Percentiles rank a stretch among this genome's conserved stretches.
phyloP scores from a whole-genome alignment of 2,888 invertebrate genomes.

The Lasiommata megera region DNA sequence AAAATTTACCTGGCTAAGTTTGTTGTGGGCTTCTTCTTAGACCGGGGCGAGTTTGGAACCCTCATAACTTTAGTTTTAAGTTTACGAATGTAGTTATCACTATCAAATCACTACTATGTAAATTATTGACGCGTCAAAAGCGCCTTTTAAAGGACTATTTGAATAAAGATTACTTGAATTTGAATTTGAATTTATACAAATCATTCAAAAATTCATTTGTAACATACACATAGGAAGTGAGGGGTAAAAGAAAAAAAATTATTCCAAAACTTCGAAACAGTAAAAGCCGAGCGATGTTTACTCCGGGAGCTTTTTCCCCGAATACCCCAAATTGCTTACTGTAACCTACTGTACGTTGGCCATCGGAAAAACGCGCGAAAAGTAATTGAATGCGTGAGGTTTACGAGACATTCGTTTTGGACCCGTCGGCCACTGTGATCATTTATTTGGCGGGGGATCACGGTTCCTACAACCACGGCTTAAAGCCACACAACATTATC shows the following conservation, averaged over 20 bases:
- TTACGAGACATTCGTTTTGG: slow-evolving; percentile 46
- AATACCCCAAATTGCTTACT: slow-evolving; percentile 36
- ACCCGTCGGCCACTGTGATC: slow-evolving; percentile 38
- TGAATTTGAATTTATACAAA: neutral
- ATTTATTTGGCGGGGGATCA: slow-evolving; percentile 38
- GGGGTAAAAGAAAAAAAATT: neutral
- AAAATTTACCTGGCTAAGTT: too few species aligned
- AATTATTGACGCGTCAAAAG: too few species aligned
- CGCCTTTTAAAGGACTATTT: too few species aligned
- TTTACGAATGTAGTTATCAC: too few species aligned
- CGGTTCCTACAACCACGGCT: neutral
- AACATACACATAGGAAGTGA: neutral
- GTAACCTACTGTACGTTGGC: slow-evolving; percentile 35
- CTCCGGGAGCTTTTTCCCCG: slow-evolving; percentile 26
- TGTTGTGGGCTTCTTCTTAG: too few species aligned
- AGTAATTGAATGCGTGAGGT: slow-evolving; percentile 50
- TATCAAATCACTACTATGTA: too few species aligned
- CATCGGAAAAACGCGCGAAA: slow-evolving; percentile 40
- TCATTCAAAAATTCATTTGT: neutral
- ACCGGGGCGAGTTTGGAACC: too few species aligned
- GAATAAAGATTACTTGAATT: too few species aligned
- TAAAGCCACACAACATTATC: neutral
- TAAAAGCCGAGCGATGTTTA: slow-evolving; percentile 25
- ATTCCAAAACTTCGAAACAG: slow-evolving; percentile 8
- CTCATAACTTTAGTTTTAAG: too few species aligned